phyloP scores from a whole-genome alignment of 2,113 vertebrate species.

The Leuciscus idus region DNA sequence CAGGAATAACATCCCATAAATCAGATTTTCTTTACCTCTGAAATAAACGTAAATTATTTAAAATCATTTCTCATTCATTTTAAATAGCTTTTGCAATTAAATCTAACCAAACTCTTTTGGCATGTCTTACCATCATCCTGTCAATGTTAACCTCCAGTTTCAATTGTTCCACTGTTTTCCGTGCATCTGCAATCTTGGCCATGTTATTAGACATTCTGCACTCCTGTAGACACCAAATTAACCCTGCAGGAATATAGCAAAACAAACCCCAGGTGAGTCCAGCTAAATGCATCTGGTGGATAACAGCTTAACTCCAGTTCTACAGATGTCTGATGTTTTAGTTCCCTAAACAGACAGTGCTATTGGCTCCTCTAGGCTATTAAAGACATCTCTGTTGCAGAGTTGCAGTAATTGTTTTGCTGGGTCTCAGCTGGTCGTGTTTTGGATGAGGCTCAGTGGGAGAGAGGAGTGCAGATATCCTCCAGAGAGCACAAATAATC shows the following conservation, averaged over 20 bases:
- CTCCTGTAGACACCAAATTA: slow-evolving; percentile 5
- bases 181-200: slow-evolving; percentile 90
- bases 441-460: slow-evolving; percentile 70
- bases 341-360: slow-evolving; percentile 12
- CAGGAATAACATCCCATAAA: background rate
- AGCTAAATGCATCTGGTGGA: slow-evolving; percentile 24
- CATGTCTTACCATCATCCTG: slow-evolving; percentile 84
- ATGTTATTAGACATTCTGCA: slow-evolving; percentile 91
- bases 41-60: background rate
- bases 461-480: slow-evolving; percentile 59
- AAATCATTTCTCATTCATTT: no score
- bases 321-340: slow-evolving; percentile 12
- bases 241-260: slow-evolving; percentile 24
- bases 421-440: slow-evolving; percentile 77
- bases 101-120: background rate
- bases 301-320: background rate
- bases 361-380: background rate
- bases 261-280: slow-evolving; percentile 25
- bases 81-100: background rate
- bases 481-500: slow-evolving; percentile 53
- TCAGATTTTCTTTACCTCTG: background rate
- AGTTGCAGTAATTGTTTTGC: slow-evolving; percentile 65
- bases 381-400: slow-evolving; percentile 29
- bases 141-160: slow-evolving; percentile 92
- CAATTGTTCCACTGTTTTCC: slow-evolving; percentile 88